Base-by-base conservation (phyloP, 1,140 invertebrate species). In the Trichonephila clavipes region DNA sequence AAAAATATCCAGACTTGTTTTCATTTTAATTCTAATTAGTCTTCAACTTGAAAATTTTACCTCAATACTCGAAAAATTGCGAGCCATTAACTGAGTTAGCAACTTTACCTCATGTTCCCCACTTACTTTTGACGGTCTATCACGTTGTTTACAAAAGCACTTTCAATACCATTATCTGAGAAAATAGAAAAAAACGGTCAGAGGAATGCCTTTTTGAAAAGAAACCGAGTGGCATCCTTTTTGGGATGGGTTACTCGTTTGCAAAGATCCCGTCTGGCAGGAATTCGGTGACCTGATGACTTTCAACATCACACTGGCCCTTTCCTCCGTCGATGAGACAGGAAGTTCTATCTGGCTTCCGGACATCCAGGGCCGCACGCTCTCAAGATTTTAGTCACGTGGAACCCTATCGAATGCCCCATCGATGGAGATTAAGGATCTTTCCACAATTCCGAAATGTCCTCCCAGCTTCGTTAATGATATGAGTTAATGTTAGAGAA, bases 271-370 rank as follows among this genome's bases (percentile, higher is more conserved):
- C 34, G 87, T 88, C 87, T 88, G 87, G 87, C 87, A 72, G 51
- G 87, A 72, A 88, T 40, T 58, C 62, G n/a, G 62, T 90, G 88
- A 90, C 88, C 88, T 61, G n/a, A 34, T 89, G 88, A 89, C 88
- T 89, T 90, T 88, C 87, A 69, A 44, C 87, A 88, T 88, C 51
- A 51, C 51, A 7, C 51, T 51, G 51, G 51, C 51, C 51, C 51
- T 51, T 51, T 51, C 62, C 19, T 77, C 72, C 18, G 72, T 14
- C 24, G 44, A 21, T 34, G 77, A 82, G 77, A 64, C 88, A 90
- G 88, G 88, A 90, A 90, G 88, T 64, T 4, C 59, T 4, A 14
- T n/a, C 21, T 28, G 12, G 72, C 88, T 81, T 59, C 88, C 66
- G 88, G 69, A 90, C 51, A 90, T 21, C 51, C 7, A n/a, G 72